Evolutionary conservation across 2,888 invertebrate genomes (phyloP), one percentile per base, ranked within the genome.

Genomic region (Mellilla xanthometata): DNA sequence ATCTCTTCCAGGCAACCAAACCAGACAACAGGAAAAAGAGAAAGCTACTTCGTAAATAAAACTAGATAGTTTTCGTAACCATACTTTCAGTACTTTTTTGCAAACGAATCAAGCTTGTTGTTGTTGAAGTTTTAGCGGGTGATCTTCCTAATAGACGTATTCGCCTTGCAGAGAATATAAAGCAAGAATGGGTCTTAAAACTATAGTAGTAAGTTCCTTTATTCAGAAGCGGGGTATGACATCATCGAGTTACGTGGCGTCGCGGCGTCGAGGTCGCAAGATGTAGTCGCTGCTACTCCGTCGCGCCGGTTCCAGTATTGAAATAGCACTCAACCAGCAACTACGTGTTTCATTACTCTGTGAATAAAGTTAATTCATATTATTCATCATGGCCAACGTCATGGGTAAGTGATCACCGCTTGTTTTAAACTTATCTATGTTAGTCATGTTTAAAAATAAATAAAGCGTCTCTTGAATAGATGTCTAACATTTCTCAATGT

Each of bases 381-480:
- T 36, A 44, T 52, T 38, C 67, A 81, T 59, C 75, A 88, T 88
- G 87, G 69, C 86, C 56, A 84, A 87, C 71, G 59, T 85, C 55
- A 71, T 88, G 71, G 88, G 88, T 88, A 57, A 85, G 87, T 81
- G 49, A 48, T 29, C 36, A 42, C 42, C 31, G 26, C 50, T 49
- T 52, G 36, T 36, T 34, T 35, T 24, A 8, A 7, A 7, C 7
- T 24, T 24, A 8, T 24, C 6, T 0, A 19, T 5, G 6, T 6
- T 24, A 24, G 24, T 24, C 24, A 24, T 7, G n/a, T n/a, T n/a
- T n/a, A n/a, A n/a, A n/a, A n/a, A n/a, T n/a, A n/a, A n/a, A n/a
- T n/a, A n/a, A n/a, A n/a, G n/a, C n/a, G n/a, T n/a, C n/a, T n/a
- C n/a, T n/a, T n/a, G n/a, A n/a, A n/a, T n/a, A 5, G 15, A 1